Base-by-base conservation (phyloP, 2,113 vertebrate genomes). In the Vanacampus margaritifer region DNA sequence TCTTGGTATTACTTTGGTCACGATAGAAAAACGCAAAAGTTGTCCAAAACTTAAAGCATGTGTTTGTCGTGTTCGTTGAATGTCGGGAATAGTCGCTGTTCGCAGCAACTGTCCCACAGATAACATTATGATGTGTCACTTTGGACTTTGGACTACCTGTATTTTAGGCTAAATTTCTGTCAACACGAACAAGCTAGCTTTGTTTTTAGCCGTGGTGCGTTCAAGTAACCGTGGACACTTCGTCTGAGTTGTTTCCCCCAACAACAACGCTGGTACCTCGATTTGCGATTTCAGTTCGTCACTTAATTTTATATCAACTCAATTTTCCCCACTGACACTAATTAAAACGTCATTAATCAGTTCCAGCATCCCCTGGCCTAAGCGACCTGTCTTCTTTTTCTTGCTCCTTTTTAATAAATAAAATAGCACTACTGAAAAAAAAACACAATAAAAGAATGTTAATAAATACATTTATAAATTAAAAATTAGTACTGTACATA, bases 181-280 rank as follows among this genome's bases (percentile, higher is more conserved):
- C 8, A 50, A 1, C 21, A 50, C 7, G 21, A 23, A 14, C 17
- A 10, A 10, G 9, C 3, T 61, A 61, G 58, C n/a, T 62, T 62
- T 62, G 60, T 43, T 62, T 62, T 62, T 62, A 62, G 39, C 39
- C 23, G 39, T 62, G 60, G 60, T 62, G 60, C 39, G 60, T 62
- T 62, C 60, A 43, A 0, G 6, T n/a, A 0, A 43, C 32, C 35
- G 4, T 2, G 60, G n/a, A 26, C 5, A 26, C 24, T 1, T 41
- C 6, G 0, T 1, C 10, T 61, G 12, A 39, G 0, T 39, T 41
- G 0, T 41, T 41, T 8, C 10, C 9, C 6, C 37, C 36, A 37
- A 37, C 8, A 9, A 9, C 10, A 7, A 53, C 11, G 2, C 23
- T 26, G 51, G 51, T 53, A 6, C 7, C 10, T 51, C 8, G 7